Evolutionary conservation across 2,797 vertebrate genomes (phyloP).

Genomic region (Trichosurus vulpecula): DNA sequence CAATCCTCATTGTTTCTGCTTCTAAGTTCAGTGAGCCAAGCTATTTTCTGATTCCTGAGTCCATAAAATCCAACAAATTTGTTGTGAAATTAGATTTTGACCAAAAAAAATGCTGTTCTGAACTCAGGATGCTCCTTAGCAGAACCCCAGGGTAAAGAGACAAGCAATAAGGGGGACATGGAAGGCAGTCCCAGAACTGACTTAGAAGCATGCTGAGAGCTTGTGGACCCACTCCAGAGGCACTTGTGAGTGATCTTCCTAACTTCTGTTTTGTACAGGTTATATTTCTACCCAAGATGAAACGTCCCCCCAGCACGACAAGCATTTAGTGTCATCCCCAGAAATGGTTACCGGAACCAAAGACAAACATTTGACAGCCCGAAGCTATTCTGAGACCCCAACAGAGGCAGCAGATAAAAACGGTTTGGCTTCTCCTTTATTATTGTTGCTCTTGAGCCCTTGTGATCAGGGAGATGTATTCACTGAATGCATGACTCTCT

Average conservation of each 20-base stretch:
- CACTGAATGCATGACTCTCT: neutral
- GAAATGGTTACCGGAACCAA: rapidly evolving
- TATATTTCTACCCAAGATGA: neutral
- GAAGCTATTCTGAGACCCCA: no score
- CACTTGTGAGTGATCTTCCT: neutral
- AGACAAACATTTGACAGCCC: no score
- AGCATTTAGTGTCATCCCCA: rapidly evolving
- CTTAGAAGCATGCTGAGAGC: neutral
- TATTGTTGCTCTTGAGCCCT: neutral
- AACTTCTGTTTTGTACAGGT: neutral
- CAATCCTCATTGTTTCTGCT: neutral
- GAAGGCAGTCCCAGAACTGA: neutral
- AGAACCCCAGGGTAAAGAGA: neutral
- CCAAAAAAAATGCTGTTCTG: neutral
- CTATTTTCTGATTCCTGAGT: neutral
- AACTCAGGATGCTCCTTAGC: neutral
- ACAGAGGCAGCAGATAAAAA: rapidly evolving
- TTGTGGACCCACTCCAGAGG: neutral
- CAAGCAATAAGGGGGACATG: neutral
- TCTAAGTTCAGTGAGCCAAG: neutral
- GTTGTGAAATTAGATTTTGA: neutral
- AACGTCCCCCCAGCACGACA: no score
- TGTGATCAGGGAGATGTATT: neutral
- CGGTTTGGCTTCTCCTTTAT: neutral
- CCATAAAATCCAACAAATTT: neutral